phyloP scores from a whole-genome alignment of 1,140 invertebrate species.

The Nixonia krombeini region DNA sequence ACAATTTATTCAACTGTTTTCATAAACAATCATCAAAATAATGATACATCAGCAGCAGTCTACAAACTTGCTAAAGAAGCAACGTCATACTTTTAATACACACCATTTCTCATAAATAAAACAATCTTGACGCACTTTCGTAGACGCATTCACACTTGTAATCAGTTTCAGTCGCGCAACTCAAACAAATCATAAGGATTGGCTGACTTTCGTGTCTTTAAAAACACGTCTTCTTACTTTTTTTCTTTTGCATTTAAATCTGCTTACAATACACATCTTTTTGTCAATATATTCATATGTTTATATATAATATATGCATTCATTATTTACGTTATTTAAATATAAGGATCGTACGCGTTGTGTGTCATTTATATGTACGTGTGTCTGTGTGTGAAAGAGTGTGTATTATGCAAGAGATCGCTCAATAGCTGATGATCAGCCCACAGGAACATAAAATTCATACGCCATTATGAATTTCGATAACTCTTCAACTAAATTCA shows the following conservation, averaged over 20 bases:
- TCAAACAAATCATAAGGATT: not conserved
- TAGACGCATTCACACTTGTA: conserved; percentile 27
- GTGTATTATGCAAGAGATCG: conserved; percentile 66
- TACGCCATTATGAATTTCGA: conserved; percentile 51
- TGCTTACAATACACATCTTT: conserved; percentile 7
- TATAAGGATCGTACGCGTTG: too few relatives aligned
- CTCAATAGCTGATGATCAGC: conserved; percentile 57
- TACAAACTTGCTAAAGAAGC: conserved; percentile 60
- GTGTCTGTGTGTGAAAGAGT: not conserved
- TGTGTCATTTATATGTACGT: not conserved
- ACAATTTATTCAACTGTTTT: conserved; percentile 59
- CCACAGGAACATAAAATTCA: conserved; percentile 67
- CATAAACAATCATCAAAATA: conserved; percentile 57
- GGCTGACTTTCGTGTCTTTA: conserved; percentile 5
- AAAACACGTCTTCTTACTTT: conserved; percentile 15
- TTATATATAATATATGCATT: conserved; percentile 7
- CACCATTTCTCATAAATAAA: conserved; percentile 57
- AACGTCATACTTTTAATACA: too few relatives aligned
- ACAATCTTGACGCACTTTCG: conserved; percentile 38
- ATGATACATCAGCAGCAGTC: conserved; percentile 57
- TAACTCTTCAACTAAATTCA: conserved; percentile 48
- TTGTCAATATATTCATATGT: conserved; percentile 14
- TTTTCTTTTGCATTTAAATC: conserved; percentile 11
- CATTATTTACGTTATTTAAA: too few relatives aligned
- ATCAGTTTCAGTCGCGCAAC: not conserved